Conservation (phyloP, 2,113 vertebrate species). For the Guaruba guarouba region DNA sequence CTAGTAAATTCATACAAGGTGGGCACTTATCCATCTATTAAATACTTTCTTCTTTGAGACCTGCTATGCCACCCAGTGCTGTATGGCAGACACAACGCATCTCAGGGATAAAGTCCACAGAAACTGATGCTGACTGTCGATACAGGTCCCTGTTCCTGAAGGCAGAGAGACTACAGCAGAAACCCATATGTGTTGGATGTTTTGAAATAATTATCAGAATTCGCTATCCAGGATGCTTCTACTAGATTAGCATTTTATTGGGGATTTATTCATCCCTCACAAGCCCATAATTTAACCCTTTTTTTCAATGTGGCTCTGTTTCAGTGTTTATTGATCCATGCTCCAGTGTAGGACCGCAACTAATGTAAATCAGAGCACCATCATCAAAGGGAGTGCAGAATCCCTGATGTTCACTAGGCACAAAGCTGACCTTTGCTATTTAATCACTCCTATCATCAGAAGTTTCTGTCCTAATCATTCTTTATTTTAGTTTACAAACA, state of each 20-base stretch:
- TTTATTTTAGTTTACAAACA: background rate
- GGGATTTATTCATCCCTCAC: background rate
- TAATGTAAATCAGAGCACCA: background rate
- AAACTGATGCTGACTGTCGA: background rate
- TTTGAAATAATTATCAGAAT: background rate
- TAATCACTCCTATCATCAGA: background rate
- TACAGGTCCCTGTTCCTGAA: fast-evolving
- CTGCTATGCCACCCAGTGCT: background rate
- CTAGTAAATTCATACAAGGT: constrained; percentile 34
- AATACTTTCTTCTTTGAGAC: background rate
- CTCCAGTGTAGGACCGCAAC: background rate
- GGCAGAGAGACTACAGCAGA: background rate
- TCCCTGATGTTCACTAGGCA: background rate
- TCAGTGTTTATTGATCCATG: background rate
- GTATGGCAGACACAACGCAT: background rate
- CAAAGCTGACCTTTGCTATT: background rate
- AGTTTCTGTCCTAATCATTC: background rate
- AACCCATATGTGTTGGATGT: background rate
- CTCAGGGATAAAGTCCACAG: background rate
- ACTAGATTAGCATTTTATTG: background rate
- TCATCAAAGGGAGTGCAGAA: background rate
- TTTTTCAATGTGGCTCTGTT: background rate
- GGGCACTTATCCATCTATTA: constrained; percentile 12
- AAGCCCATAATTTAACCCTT: background rate
- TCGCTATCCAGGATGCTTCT: background rate